phyloP scores from a whole-genome alignment of 1,140 invertebrate species.

The Ruditapes philippinarum region DNA sequence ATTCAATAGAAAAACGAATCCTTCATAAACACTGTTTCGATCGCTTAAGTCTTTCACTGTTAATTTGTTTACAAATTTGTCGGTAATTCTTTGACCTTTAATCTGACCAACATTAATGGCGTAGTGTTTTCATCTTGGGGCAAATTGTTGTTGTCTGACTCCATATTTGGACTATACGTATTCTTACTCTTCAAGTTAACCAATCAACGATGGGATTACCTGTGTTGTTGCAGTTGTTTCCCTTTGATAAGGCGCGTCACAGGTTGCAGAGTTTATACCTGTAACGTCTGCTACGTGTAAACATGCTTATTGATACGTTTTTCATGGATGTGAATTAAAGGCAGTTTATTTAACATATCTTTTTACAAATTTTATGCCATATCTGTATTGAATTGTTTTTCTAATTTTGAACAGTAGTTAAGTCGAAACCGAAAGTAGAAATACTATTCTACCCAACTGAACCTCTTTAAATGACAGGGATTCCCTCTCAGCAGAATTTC shows the following conservation, averaged over 20 bases:
- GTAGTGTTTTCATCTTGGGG: constrained; percentile 79
- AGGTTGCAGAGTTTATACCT: constrained; percentile 5
- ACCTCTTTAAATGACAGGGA: constrained; percentile 63
- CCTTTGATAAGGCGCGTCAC: constrained; percentile 24
- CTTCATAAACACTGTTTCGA: constrained; percentile 59
- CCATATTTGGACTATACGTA: constrained; percentile 79
- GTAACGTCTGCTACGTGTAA: not conserved
- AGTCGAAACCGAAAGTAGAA: constrained; percentile 7
- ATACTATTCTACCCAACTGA: not conserved
- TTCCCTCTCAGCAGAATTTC: constrained; percentile 31
- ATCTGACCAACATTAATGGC: constrained; percentile 74
- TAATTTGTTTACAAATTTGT: constrained; percentile 68
- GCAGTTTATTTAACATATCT: no score
- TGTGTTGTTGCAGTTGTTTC: constrained; percentile 20
- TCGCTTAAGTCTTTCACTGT: constrained; percentile 51
- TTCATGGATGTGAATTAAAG: no score
- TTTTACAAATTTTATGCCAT: no score
- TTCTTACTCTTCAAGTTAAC: constrained; percentile 48
- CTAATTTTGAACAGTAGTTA: no score
- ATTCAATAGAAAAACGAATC: constrained; percentile 54
- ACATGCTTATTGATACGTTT: no score
- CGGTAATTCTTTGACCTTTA: constrained; percentile 74
- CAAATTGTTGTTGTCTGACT: constrained; percentile 82
- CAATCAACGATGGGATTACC: constrained; percentile 57
- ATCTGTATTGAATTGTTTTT: no score